Percentiles rank a stretch among this genome's conserved stretches.
Conservation (phyloP, 2,113 vertebrate species). For the Nestor notabilis region DNA sequence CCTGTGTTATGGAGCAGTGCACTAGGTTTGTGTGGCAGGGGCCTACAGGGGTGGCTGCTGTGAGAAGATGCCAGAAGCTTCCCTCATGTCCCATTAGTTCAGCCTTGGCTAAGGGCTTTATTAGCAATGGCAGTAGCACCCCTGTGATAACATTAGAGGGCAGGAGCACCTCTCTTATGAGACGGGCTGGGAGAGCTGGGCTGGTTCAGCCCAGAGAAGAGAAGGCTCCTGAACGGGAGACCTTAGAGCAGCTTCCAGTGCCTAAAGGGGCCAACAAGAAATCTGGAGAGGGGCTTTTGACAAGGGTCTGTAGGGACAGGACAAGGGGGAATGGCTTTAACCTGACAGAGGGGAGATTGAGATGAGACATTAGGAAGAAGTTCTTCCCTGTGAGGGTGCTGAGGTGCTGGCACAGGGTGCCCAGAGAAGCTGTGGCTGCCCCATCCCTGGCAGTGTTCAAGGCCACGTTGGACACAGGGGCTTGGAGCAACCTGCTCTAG, state of each 20-base stretch:
- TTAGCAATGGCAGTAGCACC: neutral
- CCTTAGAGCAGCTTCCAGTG: neutral
- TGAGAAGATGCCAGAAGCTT: neutral
- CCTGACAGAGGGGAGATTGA: no score
- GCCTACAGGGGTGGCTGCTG: neutral
- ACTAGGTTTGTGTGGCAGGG: neutral
- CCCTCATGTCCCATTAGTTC: neutral
- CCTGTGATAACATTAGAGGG: no score
- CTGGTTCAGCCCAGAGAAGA: neutral
- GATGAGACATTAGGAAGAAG: no score
- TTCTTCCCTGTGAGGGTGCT: no score
- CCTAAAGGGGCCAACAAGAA: neutral
- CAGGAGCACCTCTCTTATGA: neutral
- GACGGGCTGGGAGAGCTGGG: neutral
- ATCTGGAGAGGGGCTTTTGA: fast-evolving
- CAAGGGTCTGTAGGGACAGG: neutral
- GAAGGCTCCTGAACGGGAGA: neutral
- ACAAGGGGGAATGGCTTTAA: neutral
- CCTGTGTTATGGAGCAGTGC: fast-evolving
- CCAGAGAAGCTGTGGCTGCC: no score
- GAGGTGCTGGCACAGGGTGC: no score
- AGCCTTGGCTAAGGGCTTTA: neutral
- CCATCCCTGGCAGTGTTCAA: neutral
- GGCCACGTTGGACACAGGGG: neutral
- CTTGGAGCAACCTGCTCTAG: neutral